Evolutionary conservation across 1,140 invertebrate genomes (phyloP).

Genomic region (Dysdera silvatica): DNA sequence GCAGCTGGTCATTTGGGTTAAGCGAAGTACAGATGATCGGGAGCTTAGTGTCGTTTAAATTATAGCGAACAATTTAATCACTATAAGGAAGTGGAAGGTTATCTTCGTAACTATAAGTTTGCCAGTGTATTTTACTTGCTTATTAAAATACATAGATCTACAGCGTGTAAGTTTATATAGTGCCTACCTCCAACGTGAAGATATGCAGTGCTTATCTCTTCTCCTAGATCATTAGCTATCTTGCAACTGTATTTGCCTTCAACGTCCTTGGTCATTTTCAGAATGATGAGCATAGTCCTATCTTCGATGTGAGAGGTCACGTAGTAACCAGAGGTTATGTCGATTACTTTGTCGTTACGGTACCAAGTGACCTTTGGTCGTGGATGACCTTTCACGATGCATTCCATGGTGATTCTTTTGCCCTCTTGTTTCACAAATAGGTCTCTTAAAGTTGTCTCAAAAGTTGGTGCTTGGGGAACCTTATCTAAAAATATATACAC

Average conservation of each 20-base stretch:
- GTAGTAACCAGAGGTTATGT: conserved; percentile 56
- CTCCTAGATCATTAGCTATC: conserved; percentile 48
- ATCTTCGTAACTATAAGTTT: background rate
- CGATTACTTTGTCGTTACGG: conserved; percentile 69
- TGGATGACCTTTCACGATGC: conserved; percentile 71
- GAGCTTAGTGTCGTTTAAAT: no score
- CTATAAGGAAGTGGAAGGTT: background rate
- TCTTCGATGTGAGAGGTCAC: conserved; percentile 65
- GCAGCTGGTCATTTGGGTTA: no score
- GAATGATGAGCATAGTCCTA: conserved; percentile 62
- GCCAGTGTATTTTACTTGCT: background rate
- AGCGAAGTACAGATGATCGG: no score
- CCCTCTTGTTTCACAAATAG: conserved; percentile 59
- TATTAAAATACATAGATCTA: background rate
- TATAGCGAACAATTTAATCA: no score
- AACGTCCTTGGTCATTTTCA: conserved; percentile 58
- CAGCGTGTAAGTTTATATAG: background rate
- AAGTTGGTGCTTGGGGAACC: conserved; percentile 65
- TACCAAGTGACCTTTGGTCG: conserved; percentile 85
- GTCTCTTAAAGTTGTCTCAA: conserved; percentile 69
- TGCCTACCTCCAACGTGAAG: conserved; percentile 53
- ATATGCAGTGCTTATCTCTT: conserved; percentile 49
- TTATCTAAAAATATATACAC: conserved; percentile 22
- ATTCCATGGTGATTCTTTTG: conserved; percentile 65
- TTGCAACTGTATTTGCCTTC: conserved; percentile 77